Evolutionary conservation across 2,888 invertebrate genomes (phyloP).

Genomic region (Agrenia bidenticulata): DNA sequence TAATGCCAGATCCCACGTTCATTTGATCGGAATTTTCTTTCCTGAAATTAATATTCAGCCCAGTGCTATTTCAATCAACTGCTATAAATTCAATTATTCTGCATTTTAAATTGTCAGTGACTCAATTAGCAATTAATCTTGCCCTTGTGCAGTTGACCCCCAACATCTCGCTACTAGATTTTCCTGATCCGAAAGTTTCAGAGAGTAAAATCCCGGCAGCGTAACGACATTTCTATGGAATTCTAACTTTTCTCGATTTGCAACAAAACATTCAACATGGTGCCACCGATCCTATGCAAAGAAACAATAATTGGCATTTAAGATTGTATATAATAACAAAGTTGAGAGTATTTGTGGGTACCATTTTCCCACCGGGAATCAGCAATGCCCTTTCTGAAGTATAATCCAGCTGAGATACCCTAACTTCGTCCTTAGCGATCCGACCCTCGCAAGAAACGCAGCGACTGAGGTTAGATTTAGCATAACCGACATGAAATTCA

Average conservation of each 20-base stretch:
- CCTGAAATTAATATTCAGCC: no score
- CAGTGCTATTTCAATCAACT: no score
- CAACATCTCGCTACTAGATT: background rate
- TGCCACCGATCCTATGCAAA: slow-evolving; percentile 9
- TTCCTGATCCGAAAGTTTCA: background rate
- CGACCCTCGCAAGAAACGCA: slow-evolving; percentile 11
- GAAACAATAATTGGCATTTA: no score
- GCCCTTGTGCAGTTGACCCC: background rate
- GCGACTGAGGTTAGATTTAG: slow-evolving; percentile 9
- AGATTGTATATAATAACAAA: no score
- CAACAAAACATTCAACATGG: slow-evolving; percentile 7
- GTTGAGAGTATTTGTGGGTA: background rate
- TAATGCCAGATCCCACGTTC: no score
- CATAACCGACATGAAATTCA: slow-evolving; percentile 8
- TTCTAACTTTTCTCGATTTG: background rate
- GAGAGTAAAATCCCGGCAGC: background rate
- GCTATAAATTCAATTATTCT: no score
- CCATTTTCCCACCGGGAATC: background rate
- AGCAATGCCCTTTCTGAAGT: background rate
- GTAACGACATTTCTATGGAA: background rate
- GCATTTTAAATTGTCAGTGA: no score
- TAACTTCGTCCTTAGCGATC: slow-evolving; percentile 6
- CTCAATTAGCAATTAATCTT: no score
- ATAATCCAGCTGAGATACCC: slow-evolving; percentile 14
- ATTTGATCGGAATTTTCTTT: no score